Evolutionary conservation across 2,113 vertebrate species (phyloP), one percentile per base, ranked within the genome.

Genomic region (Empidonax traillii): DNA sequence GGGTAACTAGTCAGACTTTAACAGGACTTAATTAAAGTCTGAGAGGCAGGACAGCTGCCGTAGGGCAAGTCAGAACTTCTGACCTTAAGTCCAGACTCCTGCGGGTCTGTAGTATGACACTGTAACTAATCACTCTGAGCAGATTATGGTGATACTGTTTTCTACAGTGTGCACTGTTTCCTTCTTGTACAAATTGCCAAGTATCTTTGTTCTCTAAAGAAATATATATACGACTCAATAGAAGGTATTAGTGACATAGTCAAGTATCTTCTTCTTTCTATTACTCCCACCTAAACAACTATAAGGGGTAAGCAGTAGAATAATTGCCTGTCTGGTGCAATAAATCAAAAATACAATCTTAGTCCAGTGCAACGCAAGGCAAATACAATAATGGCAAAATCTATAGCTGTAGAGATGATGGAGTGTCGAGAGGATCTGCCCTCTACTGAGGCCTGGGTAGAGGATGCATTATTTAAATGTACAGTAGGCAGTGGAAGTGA

Each of bases 371-470:
- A 97, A 96, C 28, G 7, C 90, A 76, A 96, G 90, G 96, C 94
- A 98, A 97, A 97, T 97, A 96, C 90, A 96, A 94, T 95, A 97
- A 96, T 96, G 91, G 87, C 90, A 97, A 97, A 97, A 98, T 98
- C 97, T 93, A 98, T 97, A 96, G 87, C 92, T 93, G 78, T 77
- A 94, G 87, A 94, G 81, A 94, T 97, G 97, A 97, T 94, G 65
- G 96, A 97, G 96, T 94, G 89, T 76, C 43, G 73, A 75, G 52
- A 66, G 72, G 27, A n/a, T 58, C 71, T 91, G 92, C 73, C 93
- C 96, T 97, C 74, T 93, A 24, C 75, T 43, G 62, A 86, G 86
- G 93, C 66, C 80, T 56, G 59, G 82, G 69, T 85, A 51, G 56
- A 74, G 51, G 87, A 89, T 95, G 67, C 75, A 49, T 97, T 96